Conservation (phyloP, 2,888 invertebrate species). For the Epistrophe eligans region DNA sequence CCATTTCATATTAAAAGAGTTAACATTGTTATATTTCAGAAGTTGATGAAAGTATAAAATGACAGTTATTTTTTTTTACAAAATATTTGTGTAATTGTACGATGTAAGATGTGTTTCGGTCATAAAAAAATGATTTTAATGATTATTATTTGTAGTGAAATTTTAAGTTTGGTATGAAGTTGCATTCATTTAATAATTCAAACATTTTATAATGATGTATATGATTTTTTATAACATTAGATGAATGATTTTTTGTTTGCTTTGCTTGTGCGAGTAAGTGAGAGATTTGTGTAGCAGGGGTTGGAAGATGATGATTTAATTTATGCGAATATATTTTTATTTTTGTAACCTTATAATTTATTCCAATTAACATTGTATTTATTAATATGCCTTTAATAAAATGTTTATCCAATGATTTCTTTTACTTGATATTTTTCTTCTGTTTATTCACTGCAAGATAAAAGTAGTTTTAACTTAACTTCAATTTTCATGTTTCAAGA, state of each 20-base stretch:
- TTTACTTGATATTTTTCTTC: background rate
- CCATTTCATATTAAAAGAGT: conserved; percentile 36
- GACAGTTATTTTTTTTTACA: conserved; percentile 35
- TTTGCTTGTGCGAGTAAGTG: conserved; percentile 29
- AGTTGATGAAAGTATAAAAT: conserved; percentile 59
- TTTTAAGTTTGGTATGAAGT: background rate
- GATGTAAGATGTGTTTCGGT: conserved; percentile 16
- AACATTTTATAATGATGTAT: conserved; percentile 23
- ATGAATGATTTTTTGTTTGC: conserved; percentile 5
- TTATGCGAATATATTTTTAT: conserved; percentile 38
- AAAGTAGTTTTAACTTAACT: background rate
- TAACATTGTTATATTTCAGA: conserved; percentile 31
- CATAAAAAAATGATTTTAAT: conserved; percentile 52
- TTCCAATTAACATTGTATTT: conserved; percentile 33
- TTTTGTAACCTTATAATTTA: conserved; percentile 30
- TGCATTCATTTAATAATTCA: conserved; percentile 7
- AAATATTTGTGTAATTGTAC: background rate
- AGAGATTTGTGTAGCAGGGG: conserved; percentile 31
- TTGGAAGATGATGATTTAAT: conserved; percentile 65
- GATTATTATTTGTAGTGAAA: conserved; percentile 25
- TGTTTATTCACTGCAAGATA: background rate
- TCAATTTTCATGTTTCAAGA: background rate
- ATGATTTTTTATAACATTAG: background rate
- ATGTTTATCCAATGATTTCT: background rate
- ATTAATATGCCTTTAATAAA: background rate